Evolutionary conservation across 2,888 invertebrate genomes (phyloP), one percentile per base, ranked within the genome.

Genomic region (Papilio protenor): DNA sequence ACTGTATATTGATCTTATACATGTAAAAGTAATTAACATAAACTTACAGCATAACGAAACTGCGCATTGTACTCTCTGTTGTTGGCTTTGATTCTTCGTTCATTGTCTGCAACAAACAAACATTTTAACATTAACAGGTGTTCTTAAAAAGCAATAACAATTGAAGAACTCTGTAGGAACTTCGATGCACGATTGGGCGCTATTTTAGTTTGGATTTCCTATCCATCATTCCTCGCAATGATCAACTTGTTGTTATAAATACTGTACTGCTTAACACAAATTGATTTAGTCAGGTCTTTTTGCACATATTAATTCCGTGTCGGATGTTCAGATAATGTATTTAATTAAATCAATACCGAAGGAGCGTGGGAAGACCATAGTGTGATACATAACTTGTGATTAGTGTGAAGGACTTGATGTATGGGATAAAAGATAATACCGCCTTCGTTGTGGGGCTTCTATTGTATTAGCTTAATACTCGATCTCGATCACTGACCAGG

Each of bases 41-140:
- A 80, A 97, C 98, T 98, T 96, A 99, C 99, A 90, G 99, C 99
- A 96, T 99, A 99, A 94, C 98, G 97, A 96, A 99, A 99, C 95
- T 98, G 98, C 88, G 98, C 96, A 96, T 99, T 99, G 95, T 97
- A 99, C 90, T 96, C 97, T 92, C 98, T 97, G 95, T 99, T 98
- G 95, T 99, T 99, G 89, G 99, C 99, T 95, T 97, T 97, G 91
- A 99, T 99, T 96, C 97, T 96, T 95, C 99, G 97, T 96, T 99
- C 99, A 95, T 98, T 97, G 96, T 99, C 99, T 99, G 97, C 75
- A 97, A 96, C 90, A 93, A 92, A 89, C 92, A 90, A 89, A 83
- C 86, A 84, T 75, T 76, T 78, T 77, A 77, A 57, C 61, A 57
- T 77, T 80, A 59, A 27, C 23, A 72, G 6, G 8, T 16, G 27